Evolutionary conservation across 2,888 invertebrate genomes (phyloP).

Genomic region (Acronicta alni): DNA sequence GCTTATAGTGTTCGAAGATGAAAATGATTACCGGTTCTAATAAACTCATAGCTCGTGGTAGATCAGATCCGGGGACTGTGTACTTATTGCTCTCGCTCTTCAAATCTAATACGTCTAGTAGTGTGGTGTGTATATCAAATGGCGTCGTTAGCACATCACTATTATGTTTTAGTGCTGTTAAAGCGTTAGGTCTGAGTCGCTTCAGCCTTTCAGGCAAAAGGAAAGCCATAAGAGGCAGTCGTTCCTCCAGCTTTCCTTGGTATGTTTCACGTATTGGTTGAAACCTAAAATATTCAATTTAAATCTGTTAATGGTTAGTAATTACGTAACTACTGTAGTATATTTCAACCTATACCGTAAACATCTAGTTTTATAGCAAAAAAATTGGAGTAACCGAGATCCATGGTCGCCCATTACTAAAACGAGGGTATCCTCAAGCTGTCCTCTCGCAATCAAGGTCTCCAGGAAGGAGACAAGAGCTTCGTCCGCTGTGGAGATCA

Average conservation of each 20-base stretch:
- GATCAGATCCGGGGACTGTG: slow-evolving; percentile 83
- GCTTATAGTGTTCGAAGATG: neutral
- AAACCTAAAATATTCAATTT: slow-evolving; percentile 90
- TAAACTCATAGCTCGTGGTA: slow-evolving; percentile 89
- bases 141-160: slow-evolving; percentile 93
- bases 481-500: slow-evolving; percentile 93
- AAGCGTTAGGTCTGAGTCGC: slow-evolving; percentile 88
- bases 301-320: neutral
- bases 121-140: slow-evolving; percentile 93
- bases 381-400: slow-evolving; percentile 89
- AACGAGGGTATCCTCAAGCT: slow-evolving; percentile 93
- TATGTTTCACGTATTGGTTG: slow-evolving; percentile 94
- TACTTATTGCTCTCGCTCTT: slow-evolving; percentile 69
- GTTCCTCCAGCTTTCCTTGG: slow-evolving; percentile 97
- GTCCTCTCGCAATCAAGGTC: slow-evolving; percentile 88
- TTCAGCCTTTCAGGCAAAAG: slow-evolving; percentile 93
- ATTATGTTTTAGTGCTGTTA: slow-evolving; percentile 91
- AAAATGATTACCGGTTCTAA: slow-evolving; percentile 88
- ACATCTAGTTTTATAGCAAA: neutral
- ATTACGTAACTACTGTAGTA: neutral
- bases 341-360: neutral
- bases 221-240: slow-evolving; percentile 96
- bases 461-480: slow-evolving; percentile 91
- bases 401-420: slow-evolving; percentile 98
- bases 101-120: slow-evolving; percentile 91